phyloP scores from a whole-genome alignment of 2,888 invertebrate genomes.

The Acleris holmiana region DNA sequence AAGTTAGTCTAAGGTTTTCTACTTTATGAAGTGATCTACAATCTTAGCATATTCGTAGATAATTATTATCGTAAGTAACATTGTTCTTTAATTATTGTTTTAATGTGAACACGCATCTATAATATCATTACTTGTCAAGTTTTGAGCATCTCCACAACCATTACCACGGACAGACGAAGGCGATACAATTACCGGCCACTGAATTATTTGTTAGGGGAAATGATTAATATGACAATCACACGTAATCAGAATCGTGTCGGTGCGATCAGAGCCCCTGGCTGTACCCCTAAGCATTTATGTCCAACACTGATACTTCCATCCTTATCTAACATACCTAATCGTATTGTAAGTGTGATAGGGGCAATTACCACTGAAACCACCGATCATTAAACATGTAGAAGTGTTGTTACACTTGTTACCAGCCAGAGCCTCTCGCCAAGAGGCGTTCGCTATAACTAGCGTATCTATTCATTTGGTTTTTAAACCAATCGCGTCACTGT shows the following conservation, averaged over 20 bases:
- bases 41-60: too few species aligned
- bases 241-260: conserved; percentile 81
- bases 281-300: conserved; percentile 6
- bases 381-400: conserved; percentile 11
- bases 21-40: too few species aligned
- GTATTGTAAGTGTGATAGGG: conserved; percentile 7
- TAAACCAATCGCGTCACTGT: too few species aligned
- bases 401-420: conserved; percentile 55
- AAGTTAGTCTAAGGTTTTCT: too few species aligned
- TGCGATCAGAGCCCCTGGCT: conserved; percentile 65
- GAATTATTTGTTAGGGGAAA: conserved; percentile 83
- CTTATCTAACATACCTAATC: conserved; percentile 12
- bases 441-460: too few species aligned
- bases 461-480: too few species aligned
- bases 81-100: too few species aligned
- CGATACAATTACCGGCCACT: conserved; percentile 80
- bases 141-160: conserved; percentile 60
- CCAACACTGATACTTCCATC: conserved; percentile 14
- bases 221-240: conserved; percentile 83
- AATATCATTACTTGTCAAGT: conserved; percentile 15
- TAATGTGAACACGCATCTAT: conserved; percentile 21
- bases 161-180: conserved; percentile 63
- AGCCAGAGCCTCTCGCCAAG: conserved; percentile 55
- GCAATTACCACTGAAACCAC: background rate
- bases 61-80: too few species aligned